Evolutionary conservation across 2,888 invertebrate genomes (phyloP), one percentile per base, ranked within the genome.

Genomic region (Tetranychus truncatus): DNA sequence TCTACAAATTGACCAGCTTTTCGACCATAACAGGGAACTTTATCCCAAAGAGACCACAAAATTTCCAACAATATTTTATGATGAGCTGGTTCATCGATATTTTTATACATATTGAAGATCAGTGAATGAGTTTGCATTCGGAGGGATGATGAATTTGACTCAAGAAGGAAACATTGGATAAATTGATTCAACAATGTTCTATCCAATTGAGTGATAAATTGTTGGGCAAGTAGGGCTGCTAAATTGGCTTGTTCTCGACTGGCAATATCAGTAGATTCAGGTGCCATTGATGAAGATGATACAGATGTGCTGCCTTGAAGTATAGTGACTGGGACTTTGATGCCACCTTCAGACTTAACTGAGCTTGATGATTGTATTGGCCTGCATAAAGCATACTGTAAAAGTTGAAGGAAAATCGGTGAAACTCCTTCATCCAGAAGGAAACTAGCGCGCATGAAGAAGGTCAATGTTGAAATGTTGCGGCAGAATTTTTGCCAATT

Each of bases 1-100:
- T 99, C 97, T 0, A 96, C 95, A 84, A 96, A 96, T 83, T 97
- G 96, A 0, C 93, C 91, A 0, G 95, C 95, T 83, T 95, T 91
- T 2, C 92, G 87, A 0, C 97, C 97, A 82, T 92, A 94, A 75
- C 89, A 88, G 1, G 94, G 91, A 75, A 96, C 84, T 73, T 90
- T 85, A 1, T 92, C 91, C 95, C 95, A 96, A 78, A 96, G 85
- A 72, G 88, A 87, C 95, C 95, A 95, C 81, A 96, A 84, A 46
- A 92, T 85, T 74, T 90, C 90, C 11, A 95, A 86, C 46, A 96
- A 82, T 3, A 76, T 44, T 24, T 73, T 73, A 79, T 91, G 89
- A 81, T 93, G 92, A 79, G 93, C 91, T 1, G 86, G 81, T 74
- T 87, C 86, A 18, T 88, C 87, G 0, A 91, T 91, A 81, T 93